Conservation (phyloP, 2,797 vertebrate genomes). For the Acipenser oxyrinchus region DNA sequence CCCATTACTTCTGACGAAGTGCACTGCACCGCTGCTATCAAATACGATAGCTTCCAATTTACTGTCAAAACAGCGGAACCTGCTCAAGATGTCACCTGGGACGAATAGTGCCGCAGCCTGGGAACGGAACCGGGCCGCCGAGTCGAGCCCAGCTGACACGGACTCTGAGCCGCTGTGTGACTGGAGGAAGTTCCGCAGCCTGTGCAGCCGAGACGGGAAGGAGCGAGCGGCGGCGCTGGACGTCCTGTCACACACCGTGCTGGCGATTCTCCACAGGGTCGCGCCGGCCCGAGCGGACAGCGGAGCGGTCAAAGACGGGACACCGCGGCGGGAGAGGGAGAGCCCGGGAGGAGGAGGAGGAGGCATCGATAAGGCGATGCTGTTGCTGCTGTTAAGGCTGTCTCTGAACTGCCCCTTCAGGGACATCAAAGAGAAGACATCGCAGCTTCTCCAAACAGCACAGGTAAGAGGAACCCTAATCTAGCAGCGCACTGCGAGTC, state of each 20-base stretch:
- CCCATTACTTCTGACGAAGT: background rate
- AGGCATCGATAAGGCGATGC: slow-evolving; percentile 35
- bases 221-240: slow-evolving; percentile 49
- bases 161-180: slow-evolving; percentile 30
- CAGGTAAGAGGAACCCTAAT: slow-evolving; percentile 37
- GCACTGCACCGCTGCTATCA: background rate
- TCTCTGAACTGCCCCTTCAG: slow-evolving; percentile 49
- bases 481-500: too few relatives aligned
- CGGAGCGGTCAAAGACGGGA: slow-evolving; percentile 17
- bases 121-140: background rate
- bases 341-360: background rate
- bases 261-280: slow-evolving; percentile 24
- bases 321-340: background rate
- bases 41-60: too few relatives aligned
- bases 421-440: slow-evolving; percentile 39
- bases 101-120: background rate
- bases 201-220: slow-evolving; percentile 48
- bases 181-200: slow-evolving; percentile 34
- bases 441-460: slow-evolving; percentile 43
- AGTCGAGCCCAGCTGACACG: slow-evolving; percentile 21
- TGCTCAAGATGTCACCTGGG: slow-evolving; percentile 14
- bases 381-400: slow-evolving; percentile 48
- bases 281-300: slow-evolving; percentile 13
- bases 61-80: background rate
- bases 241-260: slow-evolving; percentile 40